Evolutionary conservation across 2,797 vertebrate species (phyloP), one percentile per base, ranked within the genome.

Genomic region (Podarcis lilfordi): DNA sequence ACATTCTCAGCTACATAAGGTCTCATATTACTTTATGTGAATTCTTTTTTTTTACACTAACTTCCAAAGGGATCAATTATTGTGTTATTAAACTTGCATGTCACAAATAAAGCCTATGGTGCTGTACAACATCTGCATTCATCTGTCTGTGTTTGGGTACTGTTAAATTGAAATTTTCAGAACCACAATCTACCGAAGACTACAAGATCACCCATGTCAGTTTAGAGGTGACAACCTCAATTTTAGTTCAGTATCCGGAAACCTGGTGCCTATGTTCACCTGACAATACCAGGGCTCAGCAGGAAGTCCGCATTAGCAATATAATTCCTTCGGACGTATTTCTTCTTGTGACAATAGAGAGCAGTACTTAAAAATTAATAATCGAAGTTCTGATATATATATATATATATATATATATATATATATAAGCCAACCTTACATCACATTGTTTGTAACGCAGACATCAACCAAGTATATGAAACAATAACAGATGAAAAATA

Each of bases 31-130:
- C 80, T 32, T 85, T 79, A 81, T 8, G 23, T 74, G 0, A 27
- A 71, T 64, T 19, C 4, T 64, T 17, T 6, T 61, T 91, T 37
- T 35, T 43, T 17, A 8, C 68, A 85, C 72, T 32, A 0, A 78
- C 13, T 91, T 91, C 50, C 43, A 89, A 1, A 17, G 9, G 84
- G 55, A 15, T 89, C 82, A 86, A 4, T 78, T 55, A 27, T 1
- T 61, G 21, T 35, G 72, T 85, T 89, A 91, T 86, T 82, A 23
- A 79, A 9, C 74, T 40, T 61, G 7, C 2, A 72, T 19, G 43
- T 61, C 55, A 89, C 89, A 92, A 91, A 10, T 35, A 81, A 89
- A 86, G 69, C 32, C 61, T 45, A 74, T 1, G 32, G 32, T 19
- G 7, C 40, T 45, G 7, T 1, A 75, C 25, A 66, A 50, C 43